These are phyloP conservation scores for Lasius platythorax DNA, from an alignment of 2,888 invertebrate genomes.

Conservation along the genomic window DNA sequence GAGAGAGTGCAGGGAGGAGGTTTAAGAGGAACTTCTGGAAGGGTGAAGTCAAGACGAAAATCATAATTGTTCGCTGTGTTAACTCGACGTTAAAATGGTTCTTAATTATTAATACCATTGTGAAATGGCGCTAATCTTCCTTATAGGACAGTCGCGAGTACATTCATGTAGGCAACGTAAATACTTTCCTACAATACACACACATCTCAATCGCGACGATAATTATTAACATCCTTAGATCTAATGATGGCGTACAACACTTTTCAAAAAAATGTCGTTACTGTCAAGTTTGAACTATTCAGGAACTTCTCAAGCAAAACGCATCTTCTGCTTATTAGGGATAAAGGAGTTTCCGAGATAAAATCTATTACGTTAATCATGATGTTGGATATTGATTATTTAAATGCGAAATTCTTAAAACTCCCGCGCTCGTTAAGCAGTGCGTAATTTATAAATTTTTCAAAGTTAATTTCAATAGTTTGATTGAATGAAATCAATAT, in stretches of 20 bases:
- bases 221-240: slow-evolving; percentile 35
- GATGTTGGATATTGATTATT: neutral
- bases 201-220: slow-evolving; percentile 13
- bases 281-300: slow-evolving; percentile 10
- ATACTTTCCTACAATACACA: slow-evolving; percentile 45
- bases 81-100: slow-evolving; percentile 59
- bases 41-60: slow-evolving; percentile 56
- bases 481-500: neutral
- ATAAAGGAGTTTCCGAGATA: neutral
- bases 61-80: slow-evolving; percentile 56
- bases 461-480: neutral
- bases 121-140: slow-evolving; percentile 44
- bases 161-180: slow-evolving; percentile 24
- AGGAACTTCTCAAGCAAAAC: neutral
- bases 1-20: neutral
- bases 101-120: slow-evolving; percentile 54
- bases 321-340: neutral
- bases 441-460: slow-evolving; percentile 7
- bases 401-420: neutral
- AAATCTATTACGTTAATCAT: slow-evolving; percentile 19
- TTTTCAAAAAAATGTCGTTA: neutral
- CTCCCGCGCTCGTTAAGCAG: neutral
- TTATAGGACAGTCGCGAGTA: slow-evolving; percentile 32
- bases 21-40: slow-evolving; percentile 44
- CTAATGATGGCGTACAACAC: slow-evolving; percentile 19